phyloP scores from a whole-genome alignment of 2,113 vertebrate species.

The Chaetops frenatus region DNA sequence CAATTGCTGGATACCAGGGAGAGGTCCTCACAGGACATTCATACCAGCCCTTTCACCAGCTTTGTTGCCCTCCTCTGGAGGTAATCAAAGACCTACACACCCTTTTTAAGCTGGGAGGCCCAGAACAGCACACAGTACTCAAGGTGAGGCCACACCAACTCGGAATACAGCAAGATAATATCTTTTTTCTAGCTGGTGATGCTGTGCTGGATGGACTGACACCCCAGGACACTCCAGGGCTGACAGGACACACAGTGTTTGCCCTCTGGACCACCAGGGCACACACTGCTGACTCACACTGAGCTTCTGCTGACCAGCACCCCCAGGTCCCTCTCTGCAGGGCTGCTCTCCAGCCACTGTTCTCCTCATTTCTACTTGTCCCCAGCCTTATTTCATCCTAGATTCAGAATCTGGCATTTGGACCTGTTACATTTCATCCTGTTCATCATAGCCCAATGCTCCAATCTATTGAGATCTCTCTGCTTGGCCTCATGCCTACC shows the following conservation, averaged over 20 bases:
- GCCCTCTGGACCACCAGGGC: neutral
- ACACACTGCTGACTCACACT: neutral
- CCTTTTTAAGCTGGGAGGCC: neutral
- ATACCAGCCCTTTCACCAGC: neutral
- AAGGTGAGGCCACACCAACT: neutral
- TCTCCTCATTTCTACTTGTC: neutral
- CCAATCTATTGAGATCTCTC: neutral
- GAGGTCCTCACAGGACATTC: neutral
- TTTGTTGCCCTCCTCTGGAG: neutral
- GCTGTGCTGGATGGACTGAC: neutral
- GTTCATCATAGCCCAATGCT: neutral
- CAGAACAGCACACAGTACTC: neutral
- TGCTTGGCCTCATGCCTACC: neutral
- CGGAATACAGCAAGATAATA: neutral
- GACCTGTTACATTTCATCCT: neutral
- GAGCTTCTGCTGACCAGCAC: neutral
- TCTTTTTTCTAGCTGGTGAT: neutral
- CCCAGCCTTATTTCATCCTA: neutral
- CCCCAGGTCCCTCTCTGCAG: neutral
- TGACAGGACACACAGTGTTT: neutral
- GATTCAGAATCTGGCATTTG: neutral
- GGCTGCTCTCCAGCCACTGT: neutral
- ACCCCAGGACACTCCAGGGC: neutral
- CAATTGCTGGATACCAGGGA: rapidly evolving
- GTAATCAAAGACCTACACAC: neutral